Percentiles rank a stretch among this genome's conserved stretches.
Evolutionary conservation across 2,888 invertebrate species (phyloP).

Genomic region (Rhodophaea formosa): DNA sequence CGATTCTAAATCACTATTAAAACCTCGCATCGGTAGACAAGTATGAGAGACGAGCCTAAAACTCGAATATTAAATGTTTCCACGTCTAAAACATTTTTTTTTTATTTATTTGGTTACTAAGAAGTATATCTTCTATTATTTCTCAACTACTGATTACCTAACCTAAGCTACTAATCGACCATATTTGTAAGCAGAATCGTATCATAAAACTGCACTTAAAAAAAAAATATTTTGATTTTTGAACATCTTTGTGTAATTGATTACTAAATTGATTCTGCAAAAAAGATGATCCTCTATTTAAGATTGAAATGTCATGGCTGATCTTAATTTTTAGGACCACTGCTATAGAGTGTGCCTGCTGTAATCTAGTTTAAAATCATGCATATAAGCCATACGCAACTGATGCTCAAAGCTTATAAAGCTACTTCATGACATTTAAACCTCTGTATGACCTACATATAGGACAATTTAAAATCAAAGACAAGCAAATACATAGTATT

Average conservation of each 20-base stretch:
- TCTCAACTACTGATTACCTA: neutral
- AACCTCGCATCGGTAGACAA: too few species aligned
- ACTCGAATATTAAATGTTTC: too few species aligned
- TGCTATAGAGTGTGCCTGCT: neutral
- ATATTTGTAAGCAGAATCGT: too few species aligned
- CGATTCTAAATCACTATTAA: too few species aligned
- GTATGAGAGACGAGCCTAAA: too few species aligned
- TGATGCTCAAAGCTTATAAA: neutral
- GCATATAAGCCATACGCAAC: slow-evolving; percentile 16
- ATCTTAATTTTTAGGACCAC: neutral
- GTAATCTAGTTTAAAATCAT: neutral
- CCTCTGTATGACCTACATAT: neutral
- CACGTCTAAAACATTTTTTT: too few species aligned
- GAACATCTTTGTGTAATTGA: too few species aligned
- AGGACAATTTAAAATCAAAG: neutral
- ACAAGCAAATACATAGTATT: neutral
- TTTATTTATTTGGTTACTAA: too few species aligned
- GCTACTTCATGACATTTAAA: slow-evolving; percentile 16
- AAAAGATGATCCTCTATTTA: neutral
- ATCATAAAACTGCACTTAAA: too few species aligned
- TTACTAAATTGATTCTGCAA: neutral
- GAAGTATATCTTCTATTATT: too few species aligned
- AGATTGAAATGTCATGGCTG: slow-evolving; percentile 16
- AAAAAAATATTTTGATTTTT: too few species aligned
- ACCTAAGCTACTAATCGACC: neutral